These are phyloP conservation scores for Halichondria panicea DNA, from an alignment of 37 sponge, comb jelly and placozoan genomes.

Conservation along the genomic window DNA sequence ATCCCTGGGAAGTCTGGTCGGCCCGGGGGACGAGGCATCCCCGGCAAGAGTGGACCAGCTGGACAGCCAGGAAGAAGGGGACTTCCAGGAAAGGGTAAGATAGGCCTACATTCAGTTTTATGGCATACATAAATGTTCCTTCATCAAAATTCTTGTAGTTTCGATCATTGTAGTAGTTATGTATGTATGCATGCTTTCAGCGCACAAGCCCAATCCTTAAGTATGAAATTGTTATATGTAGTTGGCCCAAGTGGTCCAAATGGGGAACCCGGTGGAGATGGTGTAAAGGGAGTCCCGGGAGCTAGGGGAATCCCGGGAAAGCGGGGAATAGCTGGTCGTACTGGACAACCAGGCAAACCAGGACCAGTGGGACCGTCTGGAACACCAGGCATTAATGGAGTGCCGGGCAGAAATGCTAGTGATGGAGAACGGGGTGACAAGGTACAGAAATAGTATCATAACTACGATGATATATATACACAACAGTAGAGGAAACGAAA, in stretches of 20 bases:
- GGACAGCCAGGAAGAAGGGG: conserved; percentile 4
- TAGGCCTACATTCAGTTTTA: too few species aligned
- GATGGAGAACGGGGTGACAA: neutral
- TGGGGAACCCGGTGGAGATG: conserved; percentile 5
- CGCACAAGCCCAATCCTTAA: too few species aligned
- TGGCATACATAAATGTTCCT: neutral
- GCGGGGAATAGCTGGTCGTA: neutral
- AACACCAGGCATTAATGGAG: neutral
- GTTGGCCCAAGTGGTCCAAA: neutral
- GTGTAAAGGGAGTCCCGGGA: neutral
- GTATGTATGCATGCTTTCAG: too few species aligned
- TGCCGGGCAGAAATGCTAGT: neutral
- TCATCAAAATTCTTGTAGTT: too few species aligned
- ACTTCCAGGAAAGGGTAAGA: conserved; percentile 9
- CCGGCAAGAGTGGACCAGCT: neutral
- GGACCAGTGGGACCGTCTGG: neutral
- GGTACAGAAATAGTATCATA: too few species aligned
- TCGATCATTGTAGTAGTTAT: too few species aligned
- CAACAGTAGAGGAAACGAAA: too few species aligned
- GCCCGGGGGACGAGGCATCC: too few species aligned
- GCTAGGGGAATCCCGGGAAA: neutral
- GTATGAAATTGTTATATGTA: too few species aligned
- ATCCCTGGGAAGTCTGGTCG: too few species aligned
- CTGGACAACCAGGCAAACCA: neutral
- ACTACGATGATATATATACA: too few species aligned